Evolutionary conservation across 2,113 vertebrate species (phyloP).

Genomic region (Oreochromis aureus): DNA sequence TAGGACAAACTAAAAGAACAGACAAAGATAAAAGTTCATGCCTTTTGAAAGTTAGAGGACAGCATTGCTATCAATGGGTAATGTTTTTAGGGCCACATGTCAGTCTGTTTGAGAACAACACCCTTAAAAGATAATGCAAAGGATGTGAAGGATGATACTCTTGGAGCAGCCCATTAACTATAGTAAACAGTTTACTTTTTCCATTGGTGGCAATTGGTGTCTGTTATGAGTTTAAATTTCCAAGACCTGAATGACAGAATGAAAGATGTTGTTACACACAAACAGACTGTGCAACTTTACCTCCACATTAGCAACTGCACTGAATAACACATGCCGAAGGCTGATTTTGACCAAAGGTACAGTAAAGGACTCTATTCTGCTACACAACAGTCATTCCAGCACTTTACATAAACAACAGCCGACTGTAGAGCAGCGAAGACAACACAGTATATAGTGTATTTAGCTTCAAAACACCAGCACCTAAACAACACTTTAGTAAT

Average conservation of each 20-base stretch:
- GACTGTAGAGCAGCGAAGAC: not conserved
- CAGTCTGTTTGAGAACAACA: not conserved
- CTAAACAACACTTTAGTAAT: not conserved
- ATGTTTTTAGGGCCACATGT: not conserved
- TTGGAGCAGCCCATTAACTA: not conserved
- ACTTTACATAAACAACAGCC: not conserved
- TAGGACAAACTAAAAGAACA: not conserved
- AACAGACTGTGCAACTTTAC: not conserved
- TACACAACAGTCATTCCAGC: not conserved
- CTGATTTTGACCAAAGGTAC: not conserved
- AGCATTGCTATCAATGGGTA: not conserved
- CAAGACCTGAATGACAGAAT: not conserved
- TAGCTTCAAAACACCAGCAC: not conserved
- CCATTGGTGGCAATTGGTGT: not conserved
- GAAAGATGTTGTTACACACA: not conserved
- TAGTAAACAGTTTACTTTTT: not conserved
- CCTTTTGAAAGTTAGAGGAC: not conserved
- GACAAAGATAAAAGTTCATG: not conserved
- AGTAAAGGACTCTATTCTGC: not conserved
- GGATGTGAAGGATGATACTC: not conserved
- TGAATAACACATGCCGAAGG: not conserved
- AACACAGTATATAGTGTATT: not conserved
- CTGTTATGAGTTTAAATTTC: not conserved
- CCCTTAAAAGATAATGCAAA: not conserved
- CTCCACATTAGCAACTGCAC: not conserved